Evolutionary conservation across 2,888 invertebrate genomes (phyloP), one percentile per base, ranked within the genome.

Genomic region (Caenorhabditis sp.): DNA sequence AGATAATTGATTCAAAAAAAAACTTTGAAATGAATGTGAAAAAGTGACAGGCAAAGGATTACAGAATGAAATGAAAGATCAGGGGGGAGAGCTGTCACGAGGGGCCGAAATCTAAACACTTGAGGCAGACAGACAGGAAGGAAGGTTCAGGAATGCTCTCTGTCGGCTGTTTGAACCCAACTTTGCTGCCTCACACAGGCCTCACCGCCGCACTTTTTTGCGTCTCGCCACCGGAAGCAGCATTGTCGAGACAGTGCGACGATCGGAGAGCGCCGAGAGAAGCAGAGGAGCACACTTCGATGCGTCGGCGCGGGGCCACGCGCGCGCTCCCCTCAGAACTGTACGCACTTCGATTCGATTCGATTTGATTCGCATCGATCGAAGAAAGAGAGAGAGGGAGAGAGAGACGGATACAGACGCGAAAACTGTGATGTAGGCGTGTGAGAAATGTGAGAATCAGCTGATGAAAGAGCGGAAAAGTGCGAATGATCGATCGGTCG

Each of bases 131-230:
- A 66, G 55, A 65, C 65, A 46, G 65, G 52, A 46, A 48, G 48
- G 45, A 43, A 43, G 63, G 63, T 65, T 65, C 63, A 65, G 55
- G 63, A 65, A 46, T 45, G 63, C 63, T 65, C 63, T 62, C 50
- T 50, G 50, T n/a, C 65, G 53, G 55, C 65, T 65, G 66, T 68
- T 66, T 68, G 66, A 68, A 68, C 66, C 50, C 66, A 58, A 68
- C 66, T 50, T 48, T 50, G 41, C 27, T 56, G 37, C 63, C 53
- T 24, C 43, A 22, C 43, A 43, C 43, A 43, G 43, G 63, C 50
- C 56, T 58, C 39, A 50, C 50, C 37, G 30, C 50, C 26, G 46
- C 56, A 20, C 55, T 56, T 56, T 66, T 56, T 56, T 17, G 46
- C 46, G 30, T 56, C 30, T 35, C 37, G 48, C 39, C 55, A 55